Conservation (phyloP, 1,140 invertebrate genomes). For the Sinonovacula constricta region DNA sequence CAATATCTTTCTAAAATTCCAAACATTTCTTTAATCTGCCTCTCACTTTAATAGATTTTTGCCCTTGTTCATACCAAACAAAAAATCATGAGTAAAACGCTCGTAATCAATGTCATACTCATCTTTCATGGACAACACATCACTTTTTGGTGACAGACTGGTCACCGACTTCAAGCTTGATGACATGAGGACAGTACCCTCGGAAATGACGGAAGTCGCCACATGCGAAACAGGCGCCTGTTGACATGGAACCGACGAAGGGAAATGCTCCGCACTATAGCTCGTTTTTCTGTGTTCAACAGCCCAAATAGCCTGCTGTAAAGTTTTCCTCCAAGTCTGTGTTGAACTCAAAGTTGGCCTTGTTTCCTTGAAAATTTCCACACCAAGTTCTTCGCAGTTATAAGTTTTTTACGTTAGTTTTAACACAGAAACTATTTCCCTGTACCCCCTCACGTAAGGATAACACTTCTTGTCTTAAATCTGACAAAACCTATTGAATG, state of each 20-base stretch:
- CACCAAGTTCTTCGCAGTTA: too few relatives aligned
- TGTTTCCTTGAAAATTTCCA: conserved; percentile 19
- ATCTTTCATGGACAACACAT: background rate
- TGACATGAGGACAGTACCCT: conserved; percentile 3
- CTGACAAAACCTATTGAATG: too few relatives aligned
- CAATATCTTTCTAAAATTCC: too few relatives aligned
- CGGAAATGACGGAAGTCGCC: background rate
- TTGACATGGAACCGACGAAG: background rate
- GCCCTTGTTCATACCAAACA: conserved; percentile 17
- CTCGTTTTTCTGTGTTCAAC: background rate
- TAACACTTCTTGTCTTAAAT: too few relatives aligned
- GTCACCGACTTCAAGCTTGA: background rate
- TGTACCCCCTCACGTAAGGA: too few relatives aligned
- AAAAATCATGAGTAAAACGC: conserved; percentile 15
- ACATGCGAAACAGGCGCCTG: conserved; percentile 10
- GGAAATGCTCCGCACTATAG: background rate
- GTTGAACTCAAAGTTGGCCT: conserved; percentile 19
- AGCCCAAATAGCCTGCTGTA: background rate
- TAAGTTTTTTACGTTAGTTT: too few relatives aligned
- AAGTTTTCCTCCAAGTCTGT: background rate
- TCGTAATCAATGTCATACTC: conserved; percentile 23
- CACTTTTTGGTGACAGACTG: background rate
- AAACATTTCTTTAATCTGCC: conserved; percentile 7
- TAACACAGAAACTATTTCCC: too few relatives aligned
- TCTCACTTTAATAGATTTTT: conserved; percentile 6